Conservation (phyloP, 2,113 vertebrate genomes). For the Hippocampus abdominalis region DNA sequence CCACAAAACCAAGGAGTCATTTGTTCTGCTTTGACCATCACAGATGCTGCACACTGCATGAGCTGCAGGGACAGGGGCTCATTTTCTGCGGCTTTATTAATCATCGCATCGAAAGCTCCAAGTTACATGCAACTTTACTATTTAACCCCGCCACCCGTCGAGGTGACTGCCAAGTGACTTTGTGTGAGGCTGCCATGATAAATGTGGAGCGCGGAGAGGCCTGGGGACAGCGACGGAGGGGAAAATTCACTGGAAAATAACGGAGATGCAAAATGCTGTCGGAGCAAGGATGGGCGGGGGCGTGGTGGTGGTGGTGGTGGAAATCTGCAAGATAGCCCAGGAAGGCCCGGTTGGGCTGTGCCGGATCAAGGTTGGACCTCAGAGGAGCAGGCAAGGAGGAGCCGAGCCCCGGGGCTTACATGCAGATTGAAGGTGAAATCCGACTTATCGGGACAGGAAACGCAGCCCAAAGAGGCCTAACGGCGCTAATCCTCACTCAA, state of each 20-base stretch:
- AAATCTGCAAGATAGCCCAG: slow-evolving; percentile 32
- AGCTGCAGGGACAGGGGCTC: slow-evolving; percentile 73
- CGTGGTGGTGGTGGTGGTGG: slow-evolving; percentile 21
- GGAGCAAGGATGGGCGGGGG: background rate
- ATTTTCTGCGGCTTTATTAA: slow-evolving; percentile 86
- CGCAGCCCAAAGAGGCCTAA: slow-evolving; percentile 69
- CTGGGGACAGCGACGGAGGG: slow-evolving; percentile 44
- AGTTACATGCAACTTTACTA: slow-evolving; percentile 91
- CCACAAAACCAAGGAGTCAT: slow-evolving; percentile 74
- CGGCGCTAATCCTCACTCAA: slow-evolving; percentile 71
- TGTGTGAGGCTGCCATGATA: slow-evolving; percentile 81
- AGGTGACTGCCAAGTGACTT: slow-evolving; percentile 83
- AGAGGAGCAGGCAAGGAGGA: slow-evolving; percentile 61
- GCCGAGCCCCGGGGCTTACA: slow-evolving; percentile 67
- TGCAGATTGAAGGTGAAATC: slow-evolving; percentile 72
- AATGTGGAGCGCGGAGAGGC: slow-evolving; percentile 77
- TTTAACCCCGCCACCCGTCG: slow-evolving; percentile 89
- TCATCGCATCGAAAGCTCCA: slow-evolving; percentile 79
- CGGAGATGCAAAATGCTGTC: slow-evolving; percentile 25
- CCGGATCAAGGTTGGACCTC: slow-evolving; percentile 60
- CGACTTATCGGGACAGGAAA: slow-evolving; percentile 73
- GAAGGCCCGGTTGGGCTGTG: slow-evolving; percentile 43
- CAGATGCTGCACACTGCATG: slow-evolving; percentile 74
- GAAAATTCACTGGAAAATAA: slow-evolving; percentile 21
- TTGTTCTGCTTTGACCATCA: slow-evolving; percentile 76